These are phyloP conservation scores for Ophonus ardosiacus DNA, from an alignment of 2,888 invertebrate genomes.

Conservation along the genomic window DNA sequence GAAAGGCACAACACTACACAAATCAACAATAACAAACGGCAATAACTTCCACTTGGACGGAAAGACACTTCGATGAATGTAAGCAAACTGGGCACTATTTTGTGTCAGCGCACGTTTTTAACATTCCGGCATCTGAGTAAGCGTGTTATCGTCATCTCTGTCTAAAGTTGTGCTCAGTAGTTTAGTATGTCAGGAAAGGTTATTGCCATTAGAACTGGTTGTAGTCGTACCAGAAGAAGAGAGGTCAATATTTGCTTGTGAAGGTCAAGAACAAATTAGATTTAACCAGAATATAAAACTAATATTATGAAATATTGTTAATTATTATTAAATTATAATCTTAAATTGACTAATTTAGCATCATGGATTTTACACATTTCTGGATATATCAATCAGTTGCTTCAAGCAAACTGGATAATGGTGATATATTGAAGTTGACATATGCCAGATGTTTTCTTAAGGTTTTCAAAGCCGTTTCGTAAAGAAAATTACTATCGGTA, in stretches of 20 bases:
- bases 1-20: background rate
- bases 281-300: too few species aligned
- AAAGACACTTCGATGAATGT: background rate
- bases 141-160: background rate
- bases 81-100: background rate
- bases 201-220: slow-evolving; percentile 48
- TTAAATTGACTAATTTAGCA: too few species aligned
- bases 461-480: too few species aligned
- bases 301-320: too few species aligned
- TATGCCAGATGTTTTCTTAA: too few species aligned
- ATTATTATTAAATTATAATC: too few species aligned
- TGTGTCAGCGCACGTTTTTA: slow-evolving; percentile 26
- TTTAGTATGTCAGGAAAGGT: slow-evolving; percentile 61
- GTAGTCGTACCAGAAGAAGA: slow-evolving; percentile 13
- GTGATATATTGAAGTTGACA: too few species aligned
- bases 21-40: background rate
- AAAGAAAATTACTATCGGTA: too few species aligned
- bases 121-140: slow-evolving; percentile 25
- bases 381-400: too few species aligned
- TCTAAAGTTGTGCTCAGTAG: slow-evolving; percentile 49
- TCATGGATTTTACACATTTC: too few species aligned
- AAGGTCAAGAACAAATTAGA: slow-evolving; percentile 28
- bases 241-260: slow-evolving; percentile 42
- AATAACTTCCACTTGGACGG: background rate
- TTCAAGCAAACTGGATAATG: too few species aligned